Evolutionary conservation across 2,888 invertebrate species (phyloP).

Genomic region (Sipha maydis): DNA sequence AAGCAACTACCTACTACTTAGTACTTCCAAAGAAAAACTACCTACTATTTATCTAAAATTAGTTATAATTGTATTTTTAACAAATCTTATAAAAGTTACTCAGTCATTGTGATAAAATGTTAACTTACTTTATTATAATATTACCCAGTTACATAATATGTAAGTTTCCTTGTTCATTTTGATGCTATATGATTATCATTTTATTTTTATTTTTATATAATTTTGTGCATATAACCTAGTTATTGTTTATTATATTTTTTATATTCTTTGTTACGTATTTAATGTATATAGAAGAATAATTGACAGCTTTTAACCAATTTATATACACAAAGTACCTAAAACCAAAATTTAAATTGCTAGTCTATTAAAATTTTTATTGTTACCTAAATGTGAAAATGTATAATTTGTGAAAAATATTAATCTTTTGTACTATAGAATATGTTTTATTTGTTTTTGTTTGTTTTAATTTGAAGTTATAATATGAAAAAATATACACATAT

Average conservation of each 20-base stretch:
- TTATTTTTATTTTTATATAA: background rate
- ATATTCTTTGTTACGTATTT: background rate
- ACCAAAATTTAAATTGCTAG: conserved; percentile 21
- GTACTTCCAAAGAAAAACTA: background rate
- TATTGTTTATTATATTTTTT: conserved; percentile 12
- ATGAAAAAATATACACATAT: background rate
- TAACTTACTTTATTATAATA: background rate
- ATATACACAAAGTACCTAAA: conserved; percentile 17
- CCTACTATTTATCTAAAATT: background rate
- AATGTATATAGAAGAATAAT: background rate
- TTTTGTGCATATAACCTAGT: background rate
- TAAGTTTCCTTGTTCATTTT: background rate
- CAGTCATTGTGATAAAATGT: conserved; percentile 46
- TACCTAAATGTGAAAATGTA: conserved; percentile 44
- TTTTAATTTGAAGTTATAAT: background rate
- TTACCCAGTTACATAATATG: conserved; percentile 16
- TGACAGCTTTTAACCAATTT: background rate
- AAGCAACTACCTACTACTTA: background rate
- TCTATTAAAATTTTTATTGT: conserved; percentile 27
- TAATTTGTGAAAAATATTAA: conserved; percentile 18
- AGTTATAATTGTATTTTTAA: conserved; percentile 15
- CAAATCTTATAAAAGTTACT: conserved; percentile 28
- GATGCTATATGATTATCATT: background rate
- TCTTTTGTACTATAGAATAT: conserved; percentile 47
- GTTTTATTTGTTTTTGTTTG: conserved; percentile 16